phyloP scores from a whole-genome alignment of 2,888 invertebrate genomes.

The Drosophila ustulata region DNA sequence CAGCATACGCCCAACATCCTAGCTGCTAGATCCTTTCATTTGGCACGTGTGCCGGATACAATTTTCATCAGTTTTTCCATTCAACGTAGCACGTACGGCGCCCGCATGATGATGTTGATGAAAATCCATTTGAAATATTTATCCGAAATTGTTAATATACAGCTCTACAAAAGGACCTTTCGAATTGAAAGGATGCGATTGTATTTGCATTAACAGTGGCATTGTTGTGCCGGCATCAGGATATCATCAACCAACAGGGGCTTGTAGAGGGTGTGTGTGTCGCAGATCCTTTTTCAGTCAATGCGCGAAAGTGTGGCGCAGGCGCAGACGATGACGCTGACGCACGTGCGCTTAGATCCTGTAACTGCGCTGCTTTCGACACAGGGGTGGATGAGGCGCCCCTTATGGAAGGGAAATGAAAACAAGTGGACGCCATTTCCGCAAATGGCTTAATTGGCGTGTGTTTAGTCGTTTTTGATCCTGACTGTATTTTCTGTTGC shows the following conservation, averaged over 20 bases:
- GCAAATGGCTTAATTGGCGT: conserved; percentile 67
- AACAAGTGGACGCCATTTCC: conserved; percentile 78
- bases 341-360: conserved; percentile 72
- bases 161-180: conserved; percentile 61
- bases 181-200: conserved; percentile 73
- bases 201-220: conserved; percentile 76
- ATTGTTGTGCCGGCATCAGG: conserved; percentile 73
- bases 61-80: conserved; percentile 49
- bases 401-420: conserved; percentile 62
- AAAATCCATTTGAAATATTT: conserved; percentile 57
- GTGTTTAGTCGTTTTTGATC: conserved; percentile 41
- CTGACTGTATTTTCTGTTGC: conserved; percentile 19
- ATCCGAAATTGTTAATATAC: conserved; percentile 72
- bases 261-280: conserved; percentile 57
- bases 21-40: conserved; percentile 44
- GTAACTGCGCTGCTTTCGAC: conserved; percentile 21
- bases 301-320: conserved; percentile 78
- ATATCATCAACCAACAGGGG: conserved; percentile 42
- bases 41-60: conserved; percentile 79
- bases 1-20: conserved; percentile 9
- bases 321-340: conserved; percentile 66
- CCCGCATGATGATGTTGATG: conserved; percentile 62
- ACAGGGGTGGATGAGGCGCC: conserved; percentile 24
- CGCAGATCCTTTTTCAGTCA: conserved; percentile 65
- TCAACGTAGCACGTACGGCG: conserved; percentile 35